Base-by-base conservation (phyloP, 2,888 invertebrate species). In the Eubasilissa splendida region DNA sequence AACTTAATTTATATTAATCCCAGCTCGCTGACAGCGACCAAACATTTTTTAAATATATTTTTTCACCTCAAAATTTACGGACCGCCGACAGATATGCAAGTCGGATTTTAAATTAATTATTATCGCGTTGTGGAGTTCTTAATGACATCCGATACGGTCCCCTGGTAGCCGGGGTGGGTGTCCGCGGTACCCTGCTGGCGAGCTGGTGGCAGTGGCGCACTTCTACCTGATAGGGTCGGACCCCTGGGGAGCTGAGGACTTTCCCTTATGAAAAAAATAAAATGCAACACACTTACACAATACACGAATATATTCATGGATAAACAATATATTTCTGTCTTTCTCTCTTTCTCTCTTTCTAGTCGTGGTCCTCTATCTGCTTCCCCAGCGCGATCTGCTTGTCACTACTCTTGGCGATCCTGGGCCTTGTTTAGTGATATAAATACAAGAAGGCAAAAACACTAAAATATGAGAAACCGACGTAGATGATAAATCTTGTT, bases 81-180 rank as follows among this genome's bases (percentile, higher is more conserved):
- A 31, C 54, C 54, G 68, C 50, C 68, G 11, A 50, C n/a, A 14
- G 42, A 42, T 68, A 50, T 52, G 68, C 68, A 63, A 14, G 68
- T 68, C 33, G 71, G 54, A 33, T 54, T 68, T 68, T 10, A 68
- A 68, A 71, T 71, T 71, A 71, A 71, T 71, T 71, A 71, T 71
- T 12, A 71, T 53, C 71, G 54, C 68, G 42, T 11, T 68, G 52
- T 11, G 54, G 54, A 71, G 71, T 11, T 54, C 54, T 71, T 71
- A 71, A 71, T 71, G 71, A 71, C 71, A 71, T 54, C 71, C 71
- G 71, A 71, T 71, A 71, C 54, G 71, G 71, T 71, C 9, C 54
- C 14, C 22, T 9, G 14, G 0, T 14, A 5, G 53, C 7, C 14
- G 33, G 66, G 31, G 11, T 22, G 59, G 63, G 42, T 42, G 42